Evolutionary conservation across 2,113 vertebrate genomes (phyloP), one percentile per base, ranked within the genome.

Genomic region (Pachycephala philippinensis): DNA sequence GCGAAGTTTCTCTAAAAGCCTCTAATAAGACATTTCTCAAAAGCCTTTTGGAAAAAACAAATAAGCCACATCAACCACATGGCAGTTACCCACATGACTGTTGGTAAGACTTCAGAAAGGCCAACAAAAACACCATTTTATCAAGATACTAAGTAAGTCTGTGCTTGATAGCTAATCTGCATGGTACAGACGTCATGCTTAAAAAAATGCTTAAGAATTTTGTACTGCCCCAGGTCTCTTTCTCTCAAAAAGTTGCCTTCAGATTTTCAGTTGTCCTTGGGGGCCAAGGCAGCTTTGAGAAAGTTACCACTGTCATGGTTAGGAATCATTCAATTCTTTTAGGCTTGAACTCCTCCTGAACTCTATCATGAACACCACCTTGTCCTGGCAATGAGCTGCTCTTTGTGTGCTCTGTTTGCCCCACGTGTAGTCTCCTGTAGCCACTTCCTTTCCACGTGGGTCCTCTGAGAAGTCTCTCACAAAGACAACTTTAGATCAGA

Each of bases 391-490:
- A 65, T 0, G 1, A 10, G 17, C 50, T 83, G 76, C 16, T 74
- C 35, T 31, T 72, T 28, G 7, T 28, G 31, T 37, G 35, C 26
- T 63, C 59, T 61, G 5, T 39, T 57, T 71, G 31, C 21, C 66
- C n/a, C 57, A 39, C 4, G 8, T 5, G 17, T 22, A 52, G 45
- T 31, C 40, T 61, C 84, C 47, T 33, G 26, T 4, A 59, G 44
- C 24, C 45, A 28, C 17, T 42, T 76, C 9, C 7, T 24, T 33
- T 53, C n/a, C 39, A 23, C 0, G 0, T 5, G 16, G 11, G 15
- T 66, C 40, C 30, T 87, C 27, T 63, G 53, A 66, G 24, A 27
- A 84, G 42, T 49, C n/a, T 49, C 47, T 45, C 42, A 47, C 13
- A 79, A 70, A 53, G 14, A n/a, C 4, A 31, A 8, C 27, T 87